Base-by-base conservation (phyloP, 1,140 invertebrate genomes). In the Pogonognathellus flavescens region DNA sequence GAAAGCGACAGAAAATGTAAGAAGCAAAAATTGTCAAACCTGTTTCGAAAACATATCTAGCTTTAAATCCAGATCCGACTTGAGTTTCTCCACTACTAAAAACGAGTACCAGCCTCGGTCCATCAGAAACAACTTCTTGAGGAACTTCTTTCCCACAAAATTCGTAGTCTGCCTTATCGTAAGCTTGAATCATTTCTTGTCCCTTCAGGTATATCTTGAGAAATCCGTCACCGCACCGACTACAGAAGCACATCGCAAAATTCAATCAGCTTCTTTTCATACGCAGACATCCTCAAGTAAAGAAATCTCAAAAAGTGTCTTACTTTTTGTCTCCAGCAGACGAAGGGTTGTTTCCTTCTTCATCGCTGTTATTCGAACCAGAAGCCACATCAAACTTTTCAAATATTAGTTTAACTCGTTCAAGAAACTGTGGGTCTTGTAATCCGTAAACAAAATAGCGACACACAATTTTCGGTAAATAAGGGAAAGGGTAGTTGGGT, bases 381-480 rank as follows among this genome's bases (percentile, higher is more conserved):
- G 95, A 95, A 16, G 96, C 95, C 92, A 99, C 97, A 90, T 96
- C 95, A 92, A 99, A 98, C 89, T 94, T 93, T 70, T 93, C 92
- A 91, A 99, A 98, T 89, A 95, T 94, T 72, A 99, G 92, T 85
- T 94, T 93, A 82, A 98, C 97, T 91, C 97, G 94, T 91, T 99
- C 97, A 89, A 99, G 93, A 92, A 98, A 95, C 90, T 98, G 96
- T 82, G 94, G 94, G 92, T 98, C 97, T 92, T 98, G 96, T 93
- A 98, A 95, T 87, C 97, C 97, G 92, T 99, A 98, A 90, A 99
- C 96, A 93, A 97, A 98, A 93, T 99, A 99, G 91, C 96, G 95
- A 93, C 98, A 99, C 86, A 97, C 96, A 90, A 97, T 95, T 93
- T 98, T 98, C 88, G 95, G 94, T 91, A 97, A 95, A 92, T 98